Percentiles rank a stretch among this genome's conserved stretches.
Evolutionary conservation across 2,113 vertebrate genomes (phyloP).

Genomic region (Microtus richardsoni): DNA sequence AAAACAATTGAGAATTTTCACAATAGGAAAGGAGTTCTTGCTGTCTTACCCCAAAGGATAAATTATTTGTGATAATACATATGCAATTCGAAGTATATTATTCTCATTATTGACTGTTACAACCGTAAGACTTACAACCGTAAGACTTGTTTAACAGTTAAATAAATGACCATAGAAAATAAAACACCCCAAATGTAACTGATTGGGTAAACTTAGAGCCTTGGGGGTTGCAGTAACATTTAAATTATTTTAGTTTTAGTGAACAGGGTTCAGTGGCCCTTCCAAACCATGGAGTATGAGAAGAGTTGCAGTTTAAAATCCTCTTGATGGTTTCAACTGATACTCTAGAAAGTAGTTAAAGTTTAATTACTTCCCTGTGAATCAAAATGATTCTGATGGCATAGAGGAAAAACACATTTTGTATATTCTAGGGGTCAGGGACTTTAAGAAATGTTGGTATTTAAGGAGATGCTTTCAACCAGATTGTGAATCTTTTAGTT

Average conservation of each 20-base stretch:
- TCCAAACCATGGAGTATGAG: background rate
- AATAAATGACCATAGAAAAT: background rate
- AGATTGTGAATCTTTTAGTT: background rate
- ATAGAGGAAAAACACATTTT: background rate
- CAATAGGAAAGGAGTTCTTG: background rate
- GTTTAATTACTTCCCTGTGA: background rate
- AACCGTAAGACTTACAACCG: too few species aligned
- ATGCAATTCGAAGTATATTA: background rate
- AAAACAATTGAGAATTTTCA: background rate
- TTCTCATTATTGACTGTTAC: background rate
- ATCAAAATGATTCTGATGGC: background rate
- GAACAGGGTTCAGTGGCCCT: background rate
- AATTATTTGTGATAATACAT: background rate
- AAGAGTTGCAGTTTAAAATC: background rate
- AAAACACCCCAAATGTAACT: background rate
- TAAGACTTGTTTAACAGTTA: background rate
- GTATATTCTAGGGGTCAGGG: background rate
- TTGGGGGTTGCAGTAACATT: background rate
- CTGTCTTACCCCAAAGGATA: background rate
- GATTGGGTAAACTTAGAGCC: background rate
- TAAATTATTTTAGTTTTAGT: constrained; percentile 10
- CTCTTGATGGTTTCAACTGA: constrained; percentile 24
- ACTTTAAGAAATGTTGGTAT: background rate
- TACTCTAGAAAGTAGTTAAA: constrained; percentile 30
- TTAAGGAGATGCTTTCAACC: constrained; percentile 9